Base-by-base conservation (phyloP, 2,797 vertebrate species). In the Coregonus ussuriensis region DNA sequence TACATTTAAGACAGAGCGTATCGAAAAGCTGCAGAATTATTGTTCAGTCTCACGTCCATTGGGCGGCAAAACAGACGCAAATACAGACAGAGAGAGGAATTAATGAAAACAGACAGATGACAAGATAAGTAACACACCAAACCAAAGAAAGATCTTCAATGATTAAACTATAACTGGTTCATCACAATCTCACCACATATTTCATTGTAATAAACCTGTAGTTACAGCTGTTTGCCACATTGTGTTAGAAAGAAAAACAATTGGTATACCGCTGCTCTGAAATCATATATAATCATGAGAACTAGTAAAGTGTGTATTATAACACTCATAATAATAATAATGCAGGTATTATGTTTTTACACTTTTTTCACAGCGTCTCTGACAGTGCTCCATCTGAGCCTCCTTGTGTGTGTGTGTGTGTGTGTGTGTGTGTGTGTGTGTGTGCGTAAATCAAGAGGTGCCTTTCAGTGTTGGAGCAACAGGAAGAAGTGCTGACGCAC, bases 401-500 rank as follows among this genome's bases (percentile, higher is more conserved):
- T 62, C 6, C 59, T 6, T 63, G 25, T 72, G 11, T 71, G 69
- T 66, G 73, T 65, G 56, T 74, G 74, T 68, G 63, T 66, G 73
- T 51, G 59, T 68, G 75, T 87, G 68, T 41, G 68, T 54, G 74
- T 70, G 71, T 78, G 74, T 81, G 79, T 65, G 71, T 65, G 73
- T 67, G 74, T 67, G 85, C 79, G 82, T 87, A 86, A 87, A 91
- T 88, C 83, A 90, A 89, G 87, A 91, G 87, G 88, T 88, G 88
- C 87, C 88, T 92, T 59, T 89, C 86, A 88, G 71, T 84, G 84
- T 89, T 89, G 88, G 84, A 92, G 91, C 91, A 92, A 93, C 92
- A 91, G 89, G 88, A 91, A 92, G 92, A 93, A 93, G 86, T 92
- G 93, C 93, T 94, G 92, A 92, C 88, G 80, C 90, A 88, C 91